Conservation (phyloP, 2,888 invertebrate genomes). For the Stomorhina lunata region DNA sequence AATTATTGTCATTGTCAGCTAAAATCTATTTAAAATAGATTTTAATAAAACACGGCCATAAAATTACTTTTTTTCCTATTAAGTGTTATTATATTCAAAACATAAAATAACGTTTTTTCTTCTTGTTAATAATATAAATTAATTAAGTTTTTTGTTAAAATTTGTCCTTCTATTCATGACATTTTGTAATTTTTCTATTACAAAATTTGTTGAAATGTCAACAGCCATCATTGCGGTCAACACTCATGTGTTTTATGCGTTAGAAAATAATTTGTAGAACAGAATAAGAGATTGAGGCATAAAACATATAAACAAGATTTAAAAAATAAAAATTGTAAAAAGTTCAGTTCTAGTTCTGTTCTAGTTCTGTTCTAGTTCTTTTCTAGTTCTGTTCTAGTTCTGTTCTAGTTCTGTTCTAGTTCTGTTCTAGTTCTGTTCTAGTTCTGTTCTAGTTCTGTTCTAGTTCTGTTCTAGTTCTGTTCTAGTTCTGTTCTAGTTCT, state of each 20-base stretch:
- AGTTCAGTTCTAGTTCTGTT: too few relatives aligned
- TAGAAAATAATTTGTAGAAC: slow-evolving; percentile 29
- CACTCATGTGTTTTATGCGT: slow-evolving; percentile 51
- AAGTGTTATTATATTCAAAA: slow-evolving; percentile 41
- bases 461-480: too few relatives aligned
- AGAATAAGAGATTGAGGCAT: too few relatives aligned
- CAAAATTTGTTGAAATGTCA: slow-evolving; percentile 67
- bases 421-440: too few relatives aligned
- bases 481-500: too few relatives aligned
- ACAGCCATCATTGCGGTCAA: slow-evolving; percentile 68
- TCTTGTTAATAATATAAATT: slow-evolving; percentile 56
- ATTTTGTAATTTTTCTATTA: slow-evolving; percentile 60
- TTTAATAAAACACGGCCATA: slow-evolving; percentile 40
- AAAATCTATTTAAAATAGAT: slow-evolving; percentile 54
- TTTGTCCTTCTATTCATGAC: slow-evolving; percentile 57
- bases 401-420: too few relatives aligned
- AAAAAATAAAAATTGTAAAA: too few relatives aligned
- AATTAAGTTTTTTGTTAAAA: slow-evolving; percentile 47
- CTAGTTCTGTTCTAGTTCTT: too few relatives aligned
- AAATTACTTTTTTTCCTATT: slow-evolving; percentile 20
- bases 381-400: too few relatives aligned
- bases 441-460: too few relatives aligned
- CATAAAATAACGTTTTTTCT: slow-evolving; percentile 18
- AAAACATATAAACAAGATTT: background rate
- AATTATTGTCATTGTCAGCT: slow-evolving; percentile 64